Evolutionary conservation across 2,888 invertebrate species (phyloP).

Genomic region (Eupithecia insigniata): DNA sequence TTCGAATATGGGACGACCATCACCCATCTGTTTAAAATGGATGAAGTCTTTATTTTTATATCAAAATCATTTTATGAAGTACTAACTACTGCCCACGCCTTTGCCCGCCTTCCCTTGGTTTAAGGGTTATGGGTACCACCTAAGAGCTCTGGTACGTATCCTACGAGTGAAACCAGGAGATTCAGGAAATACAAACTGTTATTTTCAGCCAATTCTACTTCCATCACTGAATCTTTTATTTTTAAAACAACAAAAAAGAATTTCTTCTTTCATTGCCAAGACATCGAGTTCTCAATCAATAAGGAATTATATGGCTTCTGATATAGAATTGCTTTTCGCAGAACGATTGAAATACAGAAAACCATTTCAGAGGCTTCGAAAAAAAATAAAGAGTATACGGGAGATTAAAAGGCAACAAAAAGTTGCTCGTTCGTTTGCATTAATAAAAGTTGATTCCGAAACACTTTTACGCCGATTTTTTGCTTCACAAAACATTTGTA

Average conservation of each 20-base stretch:
- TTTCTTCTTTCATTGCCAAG: not conserved
- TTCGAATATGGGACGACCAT: too few species aligned
- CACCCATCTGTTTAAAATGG: too few species aligned
- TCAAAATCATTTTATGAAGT: too few species aligned
- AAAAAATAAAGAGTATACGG: not conserved
- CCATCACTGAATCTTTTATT: too few species aligned
- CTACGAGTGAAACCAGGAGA: too few species aligned
- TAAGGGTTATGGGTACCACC: too few species aligned
- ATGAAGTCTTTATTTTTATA: too few species aligned
- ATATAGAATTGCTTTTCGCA: not conserved
- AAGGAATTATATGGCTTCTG: not conserved
- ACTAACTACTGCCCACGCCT: too few species aligned
- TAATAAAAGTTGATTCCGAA: not conserved
- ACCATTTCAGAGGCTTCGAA: not conserved
- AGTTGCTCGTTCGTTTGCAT: not conserved
- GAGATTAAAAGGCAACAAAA: not conserved
- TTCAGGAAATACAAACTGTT: too few species aligned
- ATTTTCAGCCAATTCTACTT: not conserved
- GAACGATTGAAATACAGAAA: not conserved
- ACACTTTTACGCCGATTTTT: not conserved
- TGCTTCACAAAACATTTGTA: too few species aligned
- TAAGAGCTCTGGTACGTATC: too few species aligned
- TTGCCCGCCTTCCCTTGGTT: too few species aligned
- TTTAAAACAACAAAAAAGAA: not conserved
- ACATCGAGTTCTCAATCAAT: not conserved